Evolutionary conservation across 1,140 invertebrate species (phyloP).

Genomic region (Calycopis cecrops): DNA sequence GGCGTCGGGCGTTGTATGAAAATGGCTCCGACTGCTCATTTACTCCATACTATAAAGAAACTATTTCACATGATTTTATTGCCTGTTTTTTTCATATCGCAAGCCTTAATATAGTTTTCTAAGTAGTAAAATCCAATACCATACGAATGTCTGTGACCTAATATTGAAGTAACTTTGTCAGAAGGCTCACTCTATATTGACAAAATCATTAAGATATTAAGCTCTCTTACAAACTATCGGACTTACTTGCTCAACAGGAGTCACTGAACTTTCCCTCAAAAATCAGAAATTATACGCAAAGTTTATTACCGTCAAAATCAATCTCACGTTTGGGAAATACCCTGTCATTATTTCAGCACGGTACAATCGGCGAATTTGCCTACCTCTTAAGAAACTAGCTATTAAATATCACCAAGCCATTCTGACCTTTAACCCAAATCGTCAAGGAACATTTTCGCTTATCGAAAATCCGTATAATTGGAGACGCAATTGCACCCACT

Average conservation of each 20-base stretch:
- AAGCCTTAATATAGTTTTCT: too few species aligned
- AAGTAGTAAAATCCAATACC: too few species aligned
- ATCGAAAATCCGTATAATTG: background rate
- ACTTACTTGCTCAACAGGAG: background rate
- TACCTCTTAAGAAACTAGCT: constrained; percentile 7
- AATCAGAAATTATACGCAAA: background rate
- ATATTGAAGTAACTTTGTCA: too few species aligned
- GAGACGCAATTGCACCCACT: constrained; percentile 14
- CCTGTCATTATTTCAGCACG: constrained; percentile 7
- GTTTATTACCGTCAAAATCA: constrained; percentile 9
- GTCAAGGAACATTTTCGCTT: background rate
- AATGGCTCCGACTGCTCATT: too few species aligned
- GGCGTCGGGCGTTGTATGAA: too few species aligned
- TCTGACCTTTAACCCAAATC: background rate
- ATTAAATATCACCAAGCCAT: background rate
- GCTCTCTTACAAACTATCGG: too few species aligned
- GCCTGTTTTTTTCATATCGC: too few species aligned
- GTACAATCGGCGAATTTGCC: constrained; percentile 9
- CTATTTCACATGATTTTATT: too few species aligned
- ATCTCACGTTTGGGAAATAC: background rate
- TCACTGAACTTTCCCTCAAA: background rate
- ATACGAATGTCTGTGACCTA: too few species aligned
- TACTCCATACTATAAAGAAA: too few species aligned
- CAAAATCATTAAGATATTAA: too few species aligned
- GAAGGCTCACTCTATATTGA: too few species aligned